Evolutionary conservation across 2,113 vertebrate genomes (phyloP), one percentile per base, ranked within the genome.

Genomic region (Scalopus aquaticus): DNA sequence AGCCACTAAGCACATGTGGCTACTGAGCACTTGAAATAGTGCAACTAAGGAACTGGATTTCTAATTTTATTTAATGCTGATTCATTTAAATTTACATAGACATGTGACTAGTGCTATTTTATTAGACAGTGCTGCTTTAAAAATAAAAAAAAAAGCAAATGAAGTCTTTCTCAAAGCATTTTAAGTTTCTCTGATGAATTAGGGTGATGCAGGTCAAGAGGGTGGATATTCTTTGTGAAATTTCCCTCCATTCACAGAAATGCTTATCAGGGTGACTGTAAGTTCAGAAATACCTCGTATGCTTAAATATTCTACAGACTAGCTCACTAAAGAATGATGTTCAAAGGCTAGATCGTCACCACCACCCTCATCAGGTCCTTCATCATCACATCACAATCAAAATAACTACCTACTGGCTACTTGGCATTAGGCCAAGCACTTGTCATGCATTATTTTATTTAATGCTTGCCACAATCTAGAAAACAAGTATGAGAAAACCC

Each of bases 1-100:
- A 49, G 12, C 83, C 69, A 35, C 30, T 10, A 30, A 20, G 28
- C 56, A 22, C 37, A 15, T 3, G 0, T 62, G 51, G 49, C 69
- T 76, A 24, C 39, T 72, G 39, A 51, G 35, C 83, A n/a, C 81
- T 88, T 20, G 6, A 4, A 82, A 69, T 67, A 37, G 9, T 26
- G 30, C 67, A 17, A 70, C 42, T 44, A 30, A 82, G 19, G 44
- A 86, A 74, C 65, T 13, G 6, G 46, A 84, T 78, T 64, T 83
- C 72, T 89, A 39, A 92, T 95, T 62, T 44, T 70, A 60, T 76
- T 82, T 78, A 72, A 37, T 83, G 54, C 54, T 78, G 88, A 62
- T 30, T 83, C 70, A 60, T 81, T 81, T 60, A 69, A 49, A 56
- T 51, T 82, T 67, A 83, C 46, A 49, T 81, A 62, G 22, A 30